These are phyloP conservation scores for Drosophila putrida DNA, from an alignment of 2,888 invertebrate genomes.

Conservation along the genomic window DNA sequence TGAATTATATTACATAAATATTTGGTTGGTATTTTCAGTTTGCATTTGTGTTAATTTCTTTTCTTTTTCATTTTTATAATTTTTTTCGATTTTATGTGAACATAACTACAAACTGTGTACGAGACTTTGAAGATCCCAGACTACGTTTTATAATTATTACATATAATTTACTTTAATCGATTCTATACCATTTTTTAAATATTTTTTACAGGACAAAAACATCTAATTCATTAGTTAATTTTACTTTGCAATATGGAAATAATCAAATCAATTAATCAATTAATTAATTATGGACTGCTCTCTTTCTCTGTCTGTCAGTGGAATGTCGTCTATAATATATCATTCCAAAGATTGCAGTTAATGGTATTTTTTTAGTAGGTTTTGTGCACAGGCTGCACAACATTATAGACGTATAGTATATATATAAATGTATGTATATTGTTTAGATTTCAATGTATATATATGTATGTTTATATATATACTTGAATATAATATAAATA, in stretches of 20 bases:
- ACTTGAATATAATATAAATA: slow-evolving; percentile 84
- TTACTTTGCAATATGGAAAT: slow-evolving; percentile 72
- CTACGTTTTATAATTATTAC: slow-evolving; percentile 69
- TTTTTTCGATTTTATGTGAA: slow-evolving; percentile 66
- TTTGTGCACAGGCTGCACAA: slow-evolving; percentile 66
- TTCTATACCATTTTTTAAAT: slow-evolving; percentile 65
- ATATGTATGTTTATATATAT: slow-evolving; percentile 62
- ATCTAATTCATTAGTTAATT: slow-evolving; percentile 79
- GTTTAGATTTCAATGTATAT: slow-evolving; percentile 58
- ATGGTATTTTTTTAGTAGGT: slow-evolving; percentile 47
- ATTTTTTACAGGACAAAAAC: slow-evolving; percentile 85
- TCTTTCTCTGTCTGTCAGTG: slow-evolving; percentile 22
- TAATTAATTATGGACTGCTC: slow-evolving; percentile 57
- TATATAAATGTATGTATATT: slow-evolving; percentile 64
- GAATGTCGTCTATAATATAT: slow-evolving; percentile 41
- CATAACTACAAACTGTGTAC: slow-evolving; percentile 75
- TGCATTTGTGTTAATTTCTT: slow-evolving; percentile 48
- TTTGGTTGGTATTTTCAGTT: slow-evolving; percentile 58
- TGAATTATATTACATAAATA: slow-evolving; percentile 81
- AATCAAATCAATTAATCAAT: slow-evolving; percentile 55
- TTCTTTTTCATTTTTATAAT: slow-evolving; percentile 19
- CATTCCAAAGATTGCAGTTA: slow-evolving; percentile 34
- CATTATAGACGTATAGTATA: slow-evolving; percentile 61
- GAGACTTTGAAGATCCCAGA: slow-evolving; percentile 54
- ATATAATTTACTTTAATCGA: slow-evolving; percentile 58